Base-by-base conservation (phyloP, 2,888 invertebrate species). In the Diarsia brunnea region DNA sequence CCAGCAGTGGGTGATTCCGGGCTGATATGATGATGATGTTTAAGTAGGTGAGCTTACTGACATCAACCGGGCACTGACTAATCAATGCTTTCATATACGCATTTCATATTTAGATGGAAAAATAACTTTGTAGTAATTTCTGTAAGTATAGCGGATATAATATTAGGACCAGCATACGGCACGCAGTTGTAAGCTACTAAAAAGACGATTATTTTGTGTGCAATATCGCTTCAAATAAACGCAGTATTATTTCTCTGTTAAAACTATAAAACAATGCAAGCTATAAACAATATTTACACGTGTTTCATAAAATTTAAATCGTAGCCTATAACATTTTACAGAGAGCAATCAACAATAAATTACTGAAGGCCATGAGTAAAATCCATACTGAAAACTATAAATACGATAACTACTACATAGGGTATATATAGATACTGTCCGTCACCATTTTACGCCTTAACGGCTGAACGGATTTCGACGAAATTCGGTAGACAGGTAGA, bases 341-440 rank as follows among this genome's bases (percentile, higher is more conserved):
- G 7, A 27, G 51, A 58, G 21, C 31, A 65, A 80, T 68, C 21
- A 80, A 55, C 31, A 69, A 65, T 65, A 38, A 55, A 73, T 2
- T 60, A 60, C 65, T 73, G 64, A 65, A 73, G 45, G 67, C 43
- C 58, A 67, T 21, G n/a, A 69, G 74, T 43, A 74, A 75, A 70
- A 55, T 61, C 24, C 2, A 55, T 53, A 53, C n/a, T 53, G n/a
- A 55, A 14, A 24, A 55, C n/a, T 24, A 55, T 24, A 55, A 55
- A 55, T 24, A 24, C 14, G 14, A 27, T 27, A 55, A 24, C 16
- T 27, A 38, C 38, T 8, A 38, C 8, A 8, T 8, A 38, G 7
- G 7, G 8, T 7, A 1, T 38, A 38, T 8, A 38, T 38, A 38
- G 38, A 8, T 38, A 38, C 31, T 19, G 3, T 31, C 27, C 21